Evolutionary conservation across 1,140 invertebrate genomes (phyloP).

Genomic region (Cydia splendana): DNA sequence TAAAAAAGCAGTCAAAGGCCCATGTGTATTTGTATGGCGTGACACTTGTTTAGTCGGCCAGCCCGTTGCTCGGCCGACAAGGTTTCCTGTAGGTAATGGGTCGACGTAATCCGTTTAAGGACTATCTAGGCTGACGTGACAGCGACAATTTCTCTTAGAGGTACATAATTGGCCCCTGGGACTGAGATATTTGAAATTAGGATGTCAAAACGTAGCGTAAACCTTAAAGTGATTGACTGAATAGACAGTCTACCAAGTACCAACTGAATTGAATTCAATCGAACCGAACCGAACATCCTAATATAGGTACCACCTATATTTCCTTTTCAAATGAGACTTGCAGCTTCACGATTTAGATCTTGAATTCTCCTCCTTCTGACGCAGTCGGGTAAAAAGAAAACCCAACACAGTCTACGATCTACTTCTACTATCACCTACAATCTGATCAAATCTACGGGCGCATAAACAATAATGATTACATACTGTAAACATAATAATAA

Average conservation of each 20-base stretch:
- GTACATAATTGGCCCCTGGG: slow-evolving; percentile 12
- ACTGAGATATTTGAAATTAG: neutral
- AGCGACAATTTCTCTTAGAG: slow-evolving; percentile 10
- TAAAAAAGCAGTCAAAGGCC: neutral
- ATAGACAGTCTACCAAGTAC: neutral
- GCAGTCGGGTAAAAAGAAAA: too few species aligned
- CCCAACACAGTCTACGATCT: too few species aligned
- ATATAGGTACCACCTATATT: too few species aligned
- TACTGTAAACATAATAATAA: neutral
- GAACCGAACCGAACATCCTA: neutral
- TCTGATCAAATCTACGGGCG: too few species aligned
- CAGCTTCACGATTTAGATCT: too few species aligned
- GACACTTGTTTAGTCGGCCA: slow-evolving; percentile 14
- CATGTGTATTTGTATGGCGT: neutral
- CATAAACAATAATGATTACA: too few species aligned
- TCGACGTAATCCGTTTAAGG: slow-evolving; percentile 18
- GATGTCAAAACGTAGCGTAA: neutral
- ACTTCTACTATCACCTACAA: too few species aligned
- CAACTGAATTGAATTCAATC: neutral
- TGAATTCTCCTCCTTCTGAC: too few species aligned
- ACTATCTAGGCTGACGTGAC: slow-evolving; percentile 9
- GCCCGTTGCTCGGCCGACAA: slow-evolving; percentile 21
- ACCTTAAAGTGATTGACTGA: neutral
- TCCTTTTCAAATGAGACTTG: too few species aligned
- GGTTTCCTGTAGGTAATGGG: slow-evolving; percentile 23